Conservation (phyloP, 2,888 invertebrate species). For the Cheiracanthium punctorium region DNA sequence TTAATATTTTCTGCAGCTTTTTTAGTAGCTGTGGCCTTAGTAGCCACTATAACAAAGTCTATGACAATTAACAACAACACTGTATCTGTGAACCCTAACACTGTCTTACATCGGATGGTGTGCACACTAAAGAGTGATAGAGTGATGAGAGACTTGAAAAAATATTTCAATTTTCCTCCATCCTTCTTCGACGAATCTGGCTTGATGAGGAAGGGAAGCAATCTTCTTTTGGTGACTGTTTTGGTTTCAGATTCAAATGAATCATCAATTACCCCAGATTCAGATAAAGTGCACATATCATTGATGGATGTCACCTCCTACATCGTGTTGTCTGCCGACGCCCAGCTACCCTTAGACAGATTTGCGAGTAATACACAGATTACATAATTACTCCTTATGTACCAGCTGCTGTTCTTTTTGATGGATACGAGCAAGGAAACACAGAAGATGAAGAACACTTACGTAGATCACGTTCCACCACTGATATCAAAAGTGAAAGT, state of each 20-base stretch:
- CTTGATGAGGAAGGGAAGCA: neutral
- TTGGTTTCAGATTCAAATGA: neutral
- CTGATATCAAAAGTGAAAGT: neutral
- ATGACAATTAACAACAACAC: neutral
- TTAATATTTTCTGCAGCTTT: no score
- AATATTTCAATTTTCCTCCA: neutral
- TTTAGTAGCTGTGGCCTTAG: neutral
- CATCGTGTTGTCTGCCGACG: neutral
- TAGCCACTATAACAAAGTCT: neutral
- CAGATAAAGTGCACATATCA: neutral
- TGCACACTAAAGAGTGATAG: neutral
- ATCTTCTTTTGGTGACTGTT: neutral
- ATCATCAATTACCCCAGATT: neutral
- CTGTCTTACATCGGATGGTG: neutral
- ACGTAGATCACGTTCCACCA: neutral
- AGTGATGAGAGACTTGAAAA: neutral
- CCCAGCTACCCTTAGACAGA: neutral
- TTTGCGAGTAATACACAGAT: neutral
- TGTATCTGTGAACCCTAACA: neutral
- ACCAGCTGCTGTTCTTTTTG: neutral
- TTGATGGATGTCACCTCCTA: neutral
- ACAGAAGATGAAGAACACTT: neutral
- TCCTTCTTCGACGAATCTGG: neutral
- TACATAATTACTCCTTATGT: neutral
- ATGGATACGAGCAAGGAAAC: neutral